Evolutionary conservation across 53 echinoderm and acorn worm species (phyloP), one percentile per base, ranked within the genome.

Genomic region (Echinometra lucunter): DNA sequence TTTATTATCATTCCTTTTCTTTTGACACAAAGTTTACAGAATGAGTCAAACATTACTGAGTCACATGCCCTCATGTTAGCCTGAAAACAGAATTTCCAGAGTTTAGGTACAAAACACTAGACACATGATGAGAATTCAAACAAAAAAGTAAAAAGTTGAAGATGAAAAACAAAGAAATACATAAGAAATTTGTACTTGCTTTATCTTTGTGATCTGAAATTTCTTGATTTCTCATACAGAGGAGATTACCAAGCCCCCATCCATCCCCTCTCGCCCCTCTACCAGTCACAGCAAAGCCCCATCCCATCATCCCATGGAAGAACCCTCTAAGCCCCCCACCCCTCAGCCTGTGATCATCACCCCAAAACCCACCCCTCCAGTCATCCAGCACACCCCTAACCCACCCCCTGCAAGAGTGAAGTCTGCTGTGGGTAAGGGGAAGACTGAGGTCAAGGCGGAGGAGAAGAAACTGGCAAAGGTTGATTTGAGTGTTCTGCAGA

Each of bases 231-330:
- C 23, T 37, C 49, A n/a, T 40, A 37, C 58, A 78, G 93, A 92
- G 27, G 37, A 45, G 2, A 21, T 53, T 18, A 30, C 80, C 75
- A 92, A 80, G 57, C 69, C 93, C 18, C 57, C 93, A 6, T 92
- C 93, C 37, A 27, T 92, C 53, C 93, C 93, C 0, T 92, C 93
- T 8, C 78, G 93, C 75, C 93, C 93, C 28, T 92, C 93, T 9
- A 92, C 75, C 35, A 75, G 75, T 35, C 93, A 57, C 44, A 92
- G 75, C 40, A 53, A 57, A 57, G 18, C 56, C 80, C 80, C 93
- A 35, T 28, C 78, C 32, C 93, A 74, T 7, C 55, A 34, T 10
- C 57, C 18, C 1, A 21, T 8, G 57, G 93, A 80, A 49, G 93
- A 78, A 27, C 56, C 58, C 56, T 21, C 93, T 13, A 92, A 92